These are phyloP conservation scores for Heloderma charlesbogerti DNA, from an alignment of 2,113 vertebrate species.

Conservation along the genomic window DNA sequence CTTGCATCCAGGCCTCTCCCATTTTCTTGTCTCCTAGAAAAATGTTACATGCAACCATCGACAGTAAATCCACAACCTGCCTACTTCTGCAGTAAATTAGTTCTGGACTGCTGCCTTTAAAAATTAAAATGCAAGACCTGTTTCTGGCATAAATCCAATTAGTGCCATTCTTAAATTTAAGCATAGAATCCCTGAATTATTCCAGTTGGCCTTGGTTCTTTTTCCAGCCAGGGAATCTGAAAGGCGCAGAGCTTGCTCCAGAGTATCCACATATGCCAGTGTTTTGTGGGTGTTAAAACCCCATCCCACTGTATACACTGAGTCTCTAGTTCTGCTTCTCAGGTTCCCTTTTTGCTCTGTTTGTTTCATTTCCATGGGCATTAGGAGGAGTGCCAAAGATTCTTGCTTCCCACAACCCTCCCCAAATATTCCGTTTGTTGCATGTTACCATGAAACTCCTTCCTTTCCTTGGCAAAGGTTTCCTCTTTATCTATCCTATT, in stretches of 20 bases:
- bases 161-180: constrained; percentile 11
- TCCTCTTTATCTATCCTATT: constrained; percentile 27
- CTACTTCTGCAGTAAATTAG: constrained; percentile 11
- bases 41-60: background rate
- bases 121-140: constrained; percentile 16
- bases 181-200: constrained; percentile 4
- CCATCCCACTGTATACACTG: background rate
- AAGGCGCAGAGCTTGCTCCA: background rate
- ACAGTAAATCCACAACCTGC: background rate
- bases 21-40: constrained; percentile 25
- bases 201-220: background rate
- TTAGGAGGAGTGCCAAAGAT: background rate
- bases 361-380: constrained; percentile 19
- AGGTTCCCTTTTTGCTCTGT: constrained; percentile 1
- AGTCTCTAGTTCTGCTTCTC: background rate
- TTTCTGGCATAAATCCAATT: constrained; percentile 22
- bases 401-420: background rate
- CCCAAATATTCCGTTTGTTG: constrained; percentile 29
- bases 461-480: background rate
- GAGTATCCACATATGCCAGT: background rate
- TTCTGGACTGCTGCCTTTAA: constrained; percentile 14
- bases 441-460: constrained; percentile 1
- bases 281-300: background rate
- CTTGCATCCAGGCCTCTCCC: background rate
- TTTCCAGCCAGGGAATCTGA: constrained; percentile 7